phyloP scores from a whole-genome alignment of 2,888 invertebrate species.

The Andrena flavipes region DNA sequence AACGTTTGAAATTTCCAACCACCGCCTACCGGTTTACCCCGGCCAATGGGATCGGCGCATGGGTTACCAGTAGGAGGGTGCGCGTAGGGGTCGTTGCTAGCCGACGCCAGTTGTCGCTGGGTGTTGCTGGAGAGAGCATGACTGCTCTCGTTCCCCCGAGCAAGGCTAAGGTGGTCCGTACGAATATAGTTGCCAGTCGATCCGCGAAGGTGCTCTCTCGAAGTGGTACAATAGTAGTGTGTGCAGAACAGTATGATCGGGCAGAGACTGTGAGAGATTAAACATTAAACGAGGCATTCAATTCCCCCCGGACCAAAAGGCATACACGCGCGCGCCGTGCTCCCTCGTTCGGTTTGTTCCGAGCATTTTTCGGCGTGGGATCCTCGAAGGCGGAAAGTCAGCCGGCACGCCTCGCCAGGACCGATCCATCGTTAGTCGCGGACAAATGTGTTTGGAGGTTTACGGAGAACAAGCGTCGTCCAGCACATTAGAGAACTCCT shows the following conservation, averaged over 20 bases:
- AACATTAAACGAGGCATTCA: neutral
- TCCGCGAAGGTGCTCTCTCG: constrained; percentile 50
- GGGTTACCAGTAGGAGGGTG: constrained; percentile 52
- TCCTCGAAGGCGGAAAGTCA: neutral
- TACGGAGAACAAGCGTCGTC: neutral
- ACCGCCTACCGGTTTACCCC: neutral
- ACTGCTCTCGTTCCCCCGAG: constrained; percentile 25
- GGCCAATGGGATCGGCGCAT: neutral
- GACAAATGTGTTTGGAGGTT: constrained; percentile 40
- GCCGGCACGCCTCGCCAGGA: constrained; percentile 44
- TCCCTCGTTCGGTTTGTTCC: neutral
- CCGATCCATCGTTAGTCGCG: constrained; percentile 6
- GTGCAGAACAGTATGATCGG: constrained; percentile 27
- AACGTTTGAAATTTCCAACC: constrained; percentile 42
- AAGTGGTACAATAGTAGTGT: constrained; percentile 37
- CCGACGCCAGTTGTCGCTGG: constrained; percentile 70
- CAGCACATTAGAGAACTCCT: neutral
- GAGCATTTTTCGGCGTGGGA: neutral
- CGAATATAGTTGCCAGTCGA: constrained; percentile 56
- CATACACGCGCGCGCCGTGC: neutral
- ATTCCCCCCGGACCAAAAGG: neutral
- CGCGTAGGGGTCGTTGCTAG: constrained; percentile 56
- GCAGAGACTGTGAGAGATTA: constrained; percentile 8
- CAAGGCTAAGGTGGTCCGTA: constrained; percentile 34
- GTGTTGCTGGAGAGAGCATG: constrained; percentile 39